These are phyloP conservation scores for Meloidogyne exigua DNA, from an alignment of 1,140 invertebrate species.

Conservation along the genomic window DNA sequence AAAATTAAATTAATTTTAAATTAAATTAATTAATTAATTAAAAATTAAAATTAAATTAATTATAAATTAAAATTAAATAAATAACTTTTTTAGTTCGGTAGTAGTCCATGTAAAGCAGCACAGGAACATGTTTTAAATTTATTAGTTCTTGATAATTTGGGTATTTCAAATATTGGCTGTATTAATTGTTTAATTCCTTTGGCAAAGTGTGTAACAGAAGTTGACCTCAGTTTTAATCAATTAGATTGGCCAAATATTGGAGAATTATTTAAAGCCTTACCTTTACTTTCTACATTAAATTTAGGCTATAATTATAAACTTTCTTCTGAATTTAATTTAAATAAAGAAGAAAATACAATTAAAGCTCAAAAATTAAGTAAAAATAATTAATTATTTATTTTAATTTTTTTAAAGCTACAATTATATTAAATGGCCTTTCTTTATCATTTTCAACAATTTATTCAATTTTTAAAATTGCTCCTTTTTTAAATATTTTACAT, in stretches of 20 bases:
- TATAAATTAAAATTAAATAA: no score
- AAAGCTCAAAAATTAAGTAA: slow-evolving; percentile 18
- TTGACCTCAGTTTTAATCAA: slow-evolving; percentile 10
- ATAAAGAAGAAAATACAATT: neutral
- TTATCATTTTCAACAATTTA: slow-evolving; percentile 4
- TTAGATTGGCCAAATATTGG: slow-evolving; percentile 14
- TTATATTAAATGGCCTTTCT: slow-evolving; percentile 19
- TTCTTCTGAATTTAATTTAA: neutral
- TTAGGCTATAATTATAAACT: slow-evolving; percentile 7
- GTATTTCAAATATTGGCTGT: slow-evolving; percentile 6
- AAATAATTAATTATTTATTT: neutral
- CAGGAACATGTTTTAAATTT: slow-evolving; percentile 16
- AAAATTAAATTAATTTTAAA: no score
- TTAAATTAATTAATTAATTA: neutral
- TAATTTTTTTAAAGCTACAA: neutral
- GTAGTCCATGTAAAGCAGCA: slow-evolving; percentile 9
- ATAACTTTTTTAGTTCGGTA: slow-evolving; percentile 14
- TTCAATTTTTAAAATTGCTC: slow-evolving; percentile 4
- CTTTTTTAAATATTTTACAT: neutral
- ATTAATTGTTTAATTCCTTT: slow-evolving; percentile 12
- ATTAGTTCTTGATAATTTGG: slow-evolving; percentile 26
- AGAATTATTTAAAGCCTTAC: slow-evolving; percentile 7
- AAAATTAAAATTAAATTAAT: neutral
- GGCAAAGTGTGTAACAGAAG: slow-evolving; percentile 24
- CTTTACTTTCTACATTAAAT: slow-evolving; percentile 14